These are phyloP conservation scores for Merodon equestris DNA, from an alignment of 2,888 invertebrate genomes.

Conservation along the genomic window DNA sequence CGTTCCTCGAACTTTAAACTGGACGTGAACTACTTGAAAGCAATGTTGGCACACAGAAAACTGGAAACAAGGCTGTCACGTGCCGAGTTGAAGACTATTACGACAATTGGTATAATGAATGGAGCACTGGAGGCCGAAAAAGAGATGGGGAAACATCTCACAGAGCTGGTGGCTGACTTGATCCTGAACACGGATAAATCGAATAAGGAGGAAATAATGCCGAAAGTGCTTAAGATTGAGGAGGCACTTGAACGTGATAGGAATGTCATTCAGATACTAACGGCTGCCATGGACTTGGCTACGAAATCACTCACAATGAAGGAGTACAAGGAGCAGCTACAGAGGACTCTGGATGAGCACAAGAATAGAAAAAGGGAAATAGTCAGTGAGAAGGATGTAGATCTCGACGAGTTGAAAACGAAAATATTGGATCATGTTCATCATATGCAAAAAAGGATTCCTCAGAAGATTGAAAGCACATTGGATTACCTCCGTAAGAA, in stretches of 20 bases:
- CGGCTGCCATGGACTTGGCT: slow-evolving; percentile 74
- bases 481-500: slow-evolving; percentile 72
- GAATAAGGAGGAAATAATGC: slow-evolving; percentile 69
- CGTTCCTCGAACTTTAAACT: slow-evolving; percentile 65
- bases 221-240: slow-evolving; percentile 74
- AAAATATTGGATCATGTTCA: slow-evolving; percentile 73
- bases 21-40: slow-evolving; percentile 74
- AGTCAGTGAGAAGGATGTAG: slow-evolving; percentile 41
- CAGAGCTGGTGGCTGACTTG: slow-evolving; percentile 73
- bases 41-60: slow-evolving; percentile 74
- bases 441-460: slow-evolving; percentile 72
- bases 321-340: slow-evolving; percentile 72
- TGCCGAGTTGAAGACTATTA: slow-evolving; percentile 74
- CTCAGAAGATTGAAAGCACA: slow-evolving; percentile 73
- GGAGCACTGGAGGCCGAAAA: slow-evolving; percentile 75
- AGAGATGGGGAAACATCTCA: slow-evolving; percentile 75
- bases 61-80: slow-evolving; percentile 73
- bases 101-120: slow-evolving; percentile 75
- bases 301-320: slow-evolving; percentile 70
- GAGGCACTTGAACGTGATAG: slow-evolving; percentile 74
- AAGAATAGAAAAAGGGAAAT: slow-evolving; percentile 41
- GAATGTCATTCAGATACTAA: slow-evolving; percentile 74
- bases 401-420: slow-evolving; percentile 71
- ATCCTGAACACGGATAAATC: slow-evolving; percentile 71
- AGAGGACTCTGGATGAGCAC: slow-evolving; percentile 48